Evolutionary conservation across 1,140 invertebrate genomes (phyloP).

Genomic region (Alviniconcha marisindica): DNA sequence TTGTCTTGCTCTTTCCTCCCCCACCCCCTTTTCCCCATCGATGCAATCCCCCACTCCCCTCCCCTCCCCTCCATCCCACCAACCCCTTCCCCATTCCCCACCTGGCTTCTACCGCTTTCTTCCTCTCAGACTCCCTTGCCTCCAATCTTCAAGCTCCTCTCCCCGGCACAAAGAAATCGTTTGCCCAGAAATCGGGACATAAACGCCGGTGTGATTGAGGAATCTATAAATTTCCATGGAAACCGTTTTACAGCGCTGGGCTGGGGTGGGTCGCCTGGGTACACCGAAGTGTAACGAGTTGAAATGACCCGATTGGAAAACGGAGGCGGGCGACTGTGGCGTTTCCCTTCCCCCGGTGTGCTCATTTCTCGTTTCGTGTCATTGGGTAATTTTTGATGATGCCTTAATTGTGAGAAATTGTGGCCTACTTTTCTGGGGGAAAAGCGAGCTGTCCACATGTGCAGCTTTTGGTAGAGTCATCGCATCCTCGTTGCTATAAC

Average conservation of each 20-base stretch:
- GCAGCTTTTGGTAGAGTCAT: too few relatives aligned
- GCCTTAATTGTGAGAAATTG: too few relatives aligned
- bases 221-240: conserved; percentile 34
- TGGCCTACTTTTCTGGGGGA: too few relatives aligned
- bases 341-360: too few relatives aligned
- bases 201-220: conserved; percentile 6
- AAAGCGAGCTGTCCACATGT: too few relatives aligned
- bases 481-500: too few relatives aligned
- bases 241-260: conserved; percentile 37
- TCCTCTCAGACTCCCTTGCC: background rate
- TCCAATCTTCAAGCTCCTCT: background rate
- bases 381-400: too few relatives aligned
- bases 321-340: too few relatives aligned
- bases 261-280: background rate
- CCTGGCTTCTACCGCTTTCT: background rate
- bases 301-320: too few relatives aligned
- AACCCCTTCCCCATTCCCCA: background rate
- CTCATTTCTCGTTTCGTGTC: too few relatives aligned
- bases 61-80: background rate
- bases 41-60: too few relatives aligned
- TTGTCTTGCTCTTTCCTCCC: background rate
- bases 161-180: background rate
- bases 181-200: conserved; percentile 12
- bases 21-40: too few relatives aligned
- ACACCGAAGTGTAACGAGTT: background rate